phyloP scores from a whole-genome alignment of 92 coral and sea anemone genomes.

The Porites rus region DNA sequence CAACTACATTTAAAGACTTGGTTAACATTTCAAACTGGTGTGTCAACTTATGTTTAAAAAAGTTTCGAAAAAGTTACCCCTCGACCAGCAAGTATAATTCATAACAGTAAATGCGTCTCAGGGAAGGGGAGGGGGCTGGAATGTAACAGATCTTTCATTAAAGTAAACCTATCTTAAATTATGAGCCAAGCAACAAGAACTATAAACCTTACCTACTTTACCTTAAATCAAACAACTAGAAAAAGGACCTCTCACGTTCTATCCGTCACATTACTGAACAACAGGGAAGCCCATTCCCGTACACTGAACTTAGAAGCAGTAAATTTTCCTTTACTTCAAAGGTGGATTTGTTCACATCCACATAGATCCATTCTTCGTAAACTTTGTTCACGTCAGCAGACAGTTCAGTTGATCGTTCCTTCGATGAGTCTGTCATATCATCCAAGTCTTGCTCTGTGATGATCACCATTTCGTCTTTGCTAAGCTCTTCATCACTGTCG shows the following conservation, averaged over 20 bases:
- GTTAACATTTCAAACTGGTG: too few relatives aligned
- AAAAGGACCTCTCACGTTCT: background rate
- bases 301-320: slow-evolving; percentile 82
- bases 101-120: too few relatives aligned
- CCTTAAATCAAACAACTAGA: background rate
- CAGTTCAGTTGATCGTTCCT: slow-evolving; percentile 27
- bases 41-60: too few relatives aligned
- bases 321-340: slow-evolving; percentile 74
- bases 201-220: background rate
- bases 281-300: slow-evolving; percentile 65
- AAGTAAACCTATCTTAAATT: background rate
- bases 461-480: slow-evolving; percentile 29
- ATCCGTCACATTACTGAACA: slow-evolving; percentile 71
- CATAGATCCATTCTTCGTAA: slow-evolving; percentile 88
- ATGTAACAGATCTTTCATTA: too few relatives aligned
- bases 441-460: slow-evolving; percentile 34
- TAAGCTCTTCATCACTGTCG: slow-evolving; percentile 14
- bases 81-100: too few relatives aligned
- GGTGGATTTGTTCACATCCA: slow-evolving; percentile 73
- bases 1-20: too few relatives aligned
- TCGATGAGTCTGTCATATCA: slow-evolving; percentile 10
- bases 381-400: slow-evolving; percentile 48
- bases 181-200: background rate
- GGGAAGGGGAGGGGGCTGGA: too few relatives aligned
- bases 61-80: too few relatives aligned